Conservation (phyloP, 2,797 vertebrate genomes). For the Myotis pilosus region DNA sequence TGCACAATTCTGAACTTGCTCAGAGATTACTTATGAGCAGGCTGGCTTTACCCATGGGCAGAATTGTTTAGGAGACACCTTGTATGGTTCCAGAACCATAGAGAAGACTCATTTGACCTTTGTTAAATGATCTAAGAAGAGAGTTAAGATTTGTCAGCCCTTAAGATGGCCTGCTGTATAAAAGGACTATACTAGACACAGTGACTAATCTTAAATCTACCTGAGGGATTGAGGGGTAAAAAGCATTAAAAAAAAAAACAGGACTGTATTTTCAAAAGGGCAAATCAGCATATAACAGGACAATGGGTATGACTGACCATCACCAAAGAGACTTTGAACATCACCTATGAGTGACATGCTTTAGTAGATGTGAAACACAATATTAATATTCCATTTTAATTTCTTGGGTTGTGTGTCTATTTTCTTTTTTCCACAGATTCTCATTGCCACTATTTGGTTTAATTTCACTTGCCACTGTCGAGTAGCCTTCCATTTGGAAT, state of each 20-base stretch:
- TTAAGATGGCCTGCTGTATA: neutral
- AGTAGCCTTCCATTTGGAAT: slow-evolving; percentile 57
- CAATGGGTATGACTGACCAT: neutral
- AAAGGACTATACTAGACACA: neutral
- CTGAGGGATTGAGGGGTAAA: neutral
- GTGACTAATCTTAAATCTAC: neutral
- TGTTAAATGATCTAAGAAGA: neutral
- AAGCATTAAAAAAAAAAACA: neutral
- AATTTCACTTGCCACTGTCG: slow-evolving; percentile 33
- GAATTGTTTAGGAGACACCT: neutral
- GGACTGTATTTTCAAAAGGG: neutral
- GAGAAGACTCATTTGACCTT: neutral
- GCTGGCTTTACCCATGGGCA: neutral
- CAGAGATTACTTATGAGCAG: slow-evolving; percentile 17
- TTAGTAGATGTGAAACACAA: neutral
- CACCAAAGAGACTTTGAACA: neutral
- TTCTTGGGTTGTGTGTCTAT: neutral
- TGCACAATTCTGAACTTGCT: slow-evolving; percentile 76
- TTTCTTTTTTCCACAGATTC: slow-evolving; percentile 29
- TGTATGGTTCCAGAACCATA: neutral
- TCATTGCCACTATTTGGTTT: slow-evolving; percentile 40
- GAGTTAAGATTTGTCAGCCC: neutral
- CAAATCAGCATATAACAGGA: neutral
- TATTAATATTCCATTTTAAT: slow-evolving; percentile 52
- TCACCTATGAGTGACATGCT: neutral